Evolutionary conservation across 2,888 invertebrate genomes (phyloP).

Genomic region (Myopa testacea): DNA sequence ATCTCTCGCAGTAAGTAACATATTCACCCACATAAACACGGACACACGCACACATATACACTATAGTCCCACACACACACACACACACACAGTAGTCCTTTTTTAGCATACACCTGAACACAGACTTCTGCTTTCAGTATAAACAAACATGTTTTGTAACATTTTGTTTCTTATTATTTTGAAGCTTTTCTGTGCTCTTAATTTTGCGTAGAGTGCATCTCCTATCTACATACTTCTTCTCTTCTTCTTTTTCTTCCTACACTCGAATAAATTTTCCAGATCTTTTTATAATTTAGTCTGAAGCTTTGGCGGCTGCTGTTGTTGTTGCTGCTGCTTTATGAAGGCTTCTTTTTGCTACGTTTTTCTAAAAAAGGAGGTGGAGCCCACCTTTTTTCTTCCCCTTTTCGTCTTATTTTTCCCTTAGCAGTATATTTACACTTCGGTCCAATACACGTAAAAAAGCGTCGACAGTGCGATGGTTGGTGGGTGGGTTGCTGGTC

Average conservation of each 20-base stretch:
- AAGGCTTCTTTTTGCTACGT: too few relatives aligned
- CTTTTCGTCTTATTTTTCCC: too few relatives aligned
- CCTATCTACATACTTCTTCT: too few relatives aligned
- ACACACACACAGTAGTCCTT: background rate
- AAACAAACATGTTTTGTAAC: conserved; percentile 13
- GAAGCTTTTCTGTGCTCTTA: background rate
- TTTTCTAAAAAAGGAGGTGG: too few relatives aligned
- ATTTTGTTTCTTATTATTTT: background rate
- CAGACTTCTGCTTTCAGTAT: background rate
- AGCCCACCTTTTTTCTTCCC: too few relatives aligned
- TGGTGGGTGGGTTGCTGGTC: too few relatives aligned
- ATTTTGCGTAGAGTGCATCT: background rate
- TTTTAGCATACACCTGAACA: background rate
- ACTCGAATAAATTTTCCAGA: conserved; percentile 17
- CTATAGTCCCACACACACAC: background rate
- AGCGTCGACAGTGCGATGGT: too few relatives aligned
- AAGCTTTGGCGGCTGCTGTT: too few relatives aligned
- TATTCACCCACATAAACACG: conserved; percentile 9
- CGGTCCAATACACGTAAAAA: too few relatives aligned
- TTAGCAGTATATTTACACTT: too few relatives aligned
- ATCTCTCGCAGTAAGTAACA: background rate
- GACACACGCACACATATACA: background rate
- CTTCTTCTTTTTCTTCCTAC: too few relatives aligned
- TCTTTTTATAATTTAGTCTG: conserved; percentile 12
- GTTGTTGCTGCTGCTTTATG: too few relatives aligned